These are phyloP conservation scores for Fopius arisanus DNA, from an alignment of 1,140 invertebrate species.

Conservation along the genomic window DNA sequence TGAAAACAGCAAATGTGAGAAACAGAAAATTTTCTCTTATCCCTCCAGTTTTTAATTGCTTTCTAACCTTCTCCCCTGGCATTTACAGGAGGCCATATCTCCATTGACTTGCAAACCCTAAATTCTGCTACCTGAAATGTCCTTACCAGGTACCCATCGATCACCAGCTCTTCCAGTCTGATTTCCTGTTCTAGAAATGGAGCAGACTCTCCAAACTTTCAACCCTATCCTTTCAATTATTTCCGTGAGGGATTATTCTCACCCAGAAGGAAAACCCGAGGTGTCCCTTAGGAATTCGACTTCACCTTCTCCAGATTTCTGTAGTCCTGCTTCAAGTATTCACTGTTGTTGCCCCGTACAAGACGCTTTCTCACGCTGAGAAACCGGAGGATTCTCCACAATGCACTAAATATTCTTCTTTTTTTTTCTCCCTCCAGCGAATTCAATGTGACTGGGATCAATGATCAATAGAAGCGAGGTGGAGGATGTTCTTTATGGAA, in stretches of 20 bases:
- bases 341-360: constrained; percentile 47
- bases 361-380: constrained; percentile 53
- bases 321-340: constrained; percentile 48
- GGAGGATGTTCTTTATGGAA: no score
- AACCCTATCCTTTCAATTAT: constrained; percentile 12
- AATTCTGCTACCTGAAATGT: not conserved
- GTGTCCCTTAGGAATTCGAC: not conserved
- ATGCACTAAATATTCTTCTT: constrained; percentile 10
- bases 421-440: not conserved
- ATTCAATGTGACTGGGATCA: no score
- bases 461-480: no score
- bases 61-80: no score
- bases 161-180: constrained; percentile 16
- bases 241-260: constrained; percentile 7
- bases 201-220: constrained; percentile 33
- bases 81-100: no score
- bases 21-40: no score
- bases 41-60: no score
- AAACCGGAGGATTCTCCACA: not conserved
- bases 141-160: not conserved
- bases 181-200: constrained; percentile 40
- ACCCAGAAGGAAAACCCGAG: constrained; percentile 20
- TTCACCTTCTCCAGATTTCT: constrained; percentile 43
- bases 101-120: not conserved
- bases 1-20: no score